Base-by-base conservation (phyloP, 2,113 vertebrate genomes). In the Sylvilagus bachmani region DNA sequence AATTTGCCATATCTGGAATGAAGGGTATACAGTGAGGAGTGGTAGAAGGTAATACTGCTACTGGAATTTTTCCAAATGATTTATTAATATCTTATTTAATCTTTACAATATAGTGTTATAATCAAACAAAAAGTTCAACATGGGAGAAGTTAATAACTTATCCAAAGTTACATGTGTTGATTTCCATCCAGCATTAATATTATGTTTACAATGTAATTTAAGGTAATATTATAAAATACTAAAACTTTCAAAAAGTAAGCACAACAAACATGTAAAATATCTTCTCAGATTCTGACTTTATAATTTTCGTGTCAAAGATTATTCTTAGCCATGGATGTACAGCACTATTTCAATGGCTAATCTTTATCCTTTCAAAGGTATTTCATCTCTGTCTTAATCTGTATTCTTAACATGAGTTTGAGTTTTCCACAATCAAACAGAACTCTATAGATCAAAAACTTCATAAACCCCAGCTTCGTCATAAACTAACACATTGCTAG, bases 401-500 rank as follows among this genome's bases (percentile, higher is more conserved):
- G 27, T 87, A 93, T 58, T 58, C 55, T 58, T 16, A 58, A 58
- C 55, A 58, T 58, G 55, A 58, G 55, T 13, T 58, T 58, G 55
- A 11, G 55, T 58, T 58, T 12, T 58, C 17, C 55, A 58, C 55
- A 94, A 25, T 87, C 88, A 61, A 96, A 78, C 5, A 93, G 91
- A 96, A 49, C 67, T 95, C n/a, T 69, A 93, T 5, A 96, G 84
- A 91, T 96, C 14, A 96, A 90, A 97, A 95, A 8, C 73, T 97
- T 62, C 44, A 61, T 94, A 82, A 93, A 84, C 61, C 25, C 7
- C 29, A 55, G 11, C 10, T 96, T 0, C 36, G 7, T 10, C 6
- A 21, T 84, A 96, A 93, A 93, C 62, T 86, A 95, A n/a, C 1
- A 94, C 85, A 82, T 69, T 97, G 31, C 75, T 89, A 81, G n/a